Percentiles rank a stretch among this genome's conserved stretches.
phyloP scores from a whole-genome alignment of 2,113 vertebrate species.

The Odocoileus virginianus region DNA sequence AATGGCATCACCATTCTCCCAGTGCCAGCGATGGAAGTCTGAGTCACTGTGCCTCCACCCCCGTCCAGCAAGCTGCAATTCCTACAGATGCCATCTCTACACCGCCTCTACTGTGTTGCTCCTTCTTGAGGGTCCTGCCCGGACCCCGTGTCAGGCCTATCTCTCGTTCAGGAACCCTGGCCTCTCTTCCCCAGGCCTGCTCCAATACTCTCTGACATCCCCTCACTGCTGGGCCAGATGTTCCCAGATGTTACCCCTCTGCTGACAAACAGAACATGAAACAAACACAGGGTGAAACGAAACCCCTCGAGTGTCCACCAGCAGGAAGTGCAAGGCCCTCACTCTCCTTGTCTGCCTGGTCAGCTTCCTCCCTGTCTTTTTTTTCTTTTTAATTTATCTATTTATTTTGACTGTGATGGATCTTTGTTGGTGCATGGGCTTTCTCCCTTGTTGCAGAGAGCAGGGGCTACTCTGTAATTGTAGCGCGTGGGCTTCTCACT shows the following conservation, averaged over 20 bases:
- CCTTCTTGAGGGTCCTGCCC: neutral
- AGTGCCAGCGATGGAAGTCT: neutral
- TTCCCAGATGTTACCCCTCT: neutral
- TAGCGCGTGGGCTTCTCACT: neutral
- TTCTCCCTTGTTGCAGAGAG: neutral
- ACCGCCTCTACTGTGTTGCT: neutral
- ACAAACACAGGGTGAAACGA: neutral
- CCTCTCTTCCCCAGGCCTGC: neutral
- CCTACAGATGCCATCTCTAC: neutral
- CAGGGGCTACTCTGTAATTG: neutral
- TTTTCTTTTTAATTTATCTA: neutral
- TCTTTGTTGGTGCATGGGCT: neutral
- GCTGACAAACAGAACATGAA: neutral
- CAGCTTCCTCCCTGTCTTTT: neutral
- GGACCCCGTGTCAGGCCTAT: neutral
- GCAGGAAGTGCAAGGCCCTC: neutral
- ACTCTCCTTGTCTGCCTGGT: neutral
- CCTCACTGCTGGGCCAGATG: neutral
- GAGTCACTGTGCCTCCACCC: neutral
- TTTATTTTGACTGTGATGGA: neutral
- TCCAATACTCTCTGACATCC: too few relatives aligned
- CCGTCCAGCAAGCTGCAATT: neutral
- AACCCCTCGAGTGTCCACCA: neutral
- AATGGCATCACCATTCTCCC: constrained; percentile 7
- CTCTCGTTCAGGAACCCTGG: neutral